Base-by-base conservation (phyloP, 2,888 invertebrate species). In the Lathronympha strigana region DNA sequence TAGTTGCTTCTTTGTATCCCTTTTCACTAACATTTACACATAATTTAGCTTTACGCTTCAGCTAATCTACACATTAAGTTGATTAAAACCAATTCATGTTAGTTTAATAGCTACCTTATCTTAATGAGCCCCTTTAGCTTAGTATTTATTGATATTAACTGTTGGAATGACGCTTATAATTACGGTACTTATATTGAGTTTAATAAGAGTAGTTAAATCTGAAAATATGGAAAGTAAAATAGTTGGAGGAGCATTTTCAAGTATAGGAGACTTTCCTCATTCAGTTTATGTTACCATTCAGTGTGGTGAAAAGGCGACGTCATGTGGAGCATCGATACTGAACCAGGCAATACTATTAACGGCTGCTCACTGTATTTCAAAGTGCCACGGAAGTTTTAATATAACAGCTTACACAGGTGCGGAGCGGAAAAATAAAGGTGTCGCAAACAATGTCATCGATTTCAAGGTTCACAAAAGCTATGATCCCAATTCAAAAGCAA, bases 301-400 rank as follows among this genome's bases (percentile, higher is more conserved):
- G 1, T 75, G 76, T 62, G 13, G 13, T 3, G 13, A 1, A 1
- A 19, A 38, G 0, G 15, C 17, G 6, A 75, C 71, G 67, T 61
- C 71, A 0, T 84, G 83, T 31, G 82, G 82, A 0, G 67, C 74
- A 0, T 83, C 83, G 0, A 73, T 84, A 2, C 1, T 84, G 0
- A 84, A 78, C 45, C 75, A 78, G 31, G 19, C 8, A 0, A 55
- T 81, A 4, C 13, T 79, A 0, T 17, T 83, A 0, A 78, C 83
- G 0, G 83, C 81, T 0, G 82, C 74, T 0, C 83, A 83, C 55
- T 83, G 80, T 31, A 0, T 76, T 1, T 13, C 36, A 0, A 36
- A 51, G 13, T 63, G 0, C 80, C 80, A 54, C 76, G 76, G 23
- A 0, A 73, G 1, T 6, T 50, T 2, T 11, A 45, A 4, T 0